Base-by-base conservation (phyloP, 2,113 vertebrate species). In the Dipodomys merriami region DNA sequence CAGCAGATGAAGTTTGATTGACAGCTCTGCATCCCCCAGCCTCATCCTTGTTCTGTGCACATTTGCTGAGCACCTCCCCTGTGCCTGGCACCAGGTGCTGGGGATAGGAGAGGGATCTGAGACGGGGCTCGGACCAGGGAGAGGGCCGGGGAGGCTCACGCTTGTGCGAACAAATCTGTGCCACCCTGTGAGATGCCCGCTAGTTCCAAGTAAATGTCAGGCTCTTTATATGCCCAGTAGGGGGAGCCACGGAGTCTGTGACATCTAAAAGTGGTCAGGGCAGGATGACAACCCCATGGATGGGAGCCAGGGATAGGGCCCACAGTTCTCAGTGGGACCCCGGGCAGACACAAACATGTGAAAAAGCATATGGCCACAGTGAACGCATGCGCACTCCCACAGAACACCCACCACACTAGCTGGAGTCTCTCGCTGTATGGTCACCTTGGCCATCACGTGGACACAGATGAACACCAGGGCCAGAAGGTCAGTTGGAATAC, bases 41-140 rank as follows among this genome's bases (percentile, higher is more conserved):
- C 49, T 69, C 60, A 39, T 60, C n/a, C 67, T 67, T n/a, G 68
- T n/a, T 23, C 53, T 1, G 0, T 29, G 33, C 53, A 2, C 2
- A 4, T 74, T 83, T 62, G 23, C 20, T 87, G 80, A 90, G 81
- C 62, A 62, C 65, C 91, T 90, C 79, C 89, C 85, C 39, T 74
- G 71, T 60, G 44, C 85, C 4, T 0, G 2, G 46, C 15, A 2
- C 46, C 30, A 27, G 78, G 46, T 16, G 6, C 35, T 73, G 44
- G 65, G 33, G 27, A 39, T 9, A 13, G 23, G 33, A 33, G 82
- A n/a, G 19, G 49, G 78, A 12, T 82, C n/a, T n/a, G 78, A 35
- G n/a, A 1, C 4, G 7, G 29, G 2, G 0, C 22, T 64, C 3
- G 20, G 18, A 7, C 64, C 18, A 2, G 1, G 79, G 39, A 80